Conservation (phyloP, 2,888 invertebrate species). For the Phalera bucephala region DNA sequence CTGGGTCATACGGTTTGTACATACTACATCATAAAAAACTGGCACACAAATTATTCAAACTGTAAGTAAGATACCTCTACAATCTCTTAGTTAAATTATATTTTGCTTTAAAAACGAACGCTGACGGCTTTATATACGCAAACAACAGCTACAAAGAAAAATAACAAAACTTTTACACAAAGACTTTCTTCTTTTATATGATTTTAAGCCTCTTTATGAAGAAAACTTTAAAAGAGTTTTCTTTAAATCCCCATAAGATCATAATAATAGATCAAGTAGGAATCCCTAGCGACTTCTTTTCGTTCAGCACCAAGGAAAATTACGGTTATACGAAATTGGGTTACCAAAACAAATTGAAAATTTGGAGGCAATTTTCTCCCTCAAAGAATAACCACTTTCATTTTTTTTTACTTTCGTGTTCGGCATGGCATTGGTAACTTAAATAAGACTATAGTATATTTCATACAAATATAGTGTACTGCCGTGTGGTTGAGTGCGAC, state of each 20-base stretch:
- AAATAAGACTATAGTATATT: too few species aligned
- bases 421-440: constrained; percentile 18
- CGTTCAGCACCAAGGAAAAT: constrained; percentile 64
- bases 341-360: constrained; percentile 75
- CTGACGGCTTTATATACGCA: constrained; percentile 1
- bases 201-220: constrained; percentile 17
- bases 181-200: constrained; percentile 13
- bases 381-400: constrained; percentile 57
- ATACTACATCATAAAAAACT: too few species aligned
- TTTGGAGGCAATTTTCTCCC: constrained; percentile 72
- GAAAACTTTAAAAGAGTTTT: constrained; percentile 27
- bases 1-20: too few species aligned
- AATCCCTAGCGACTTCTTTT: constrained; percentile 54
- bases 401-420: constrained; percentile 29
- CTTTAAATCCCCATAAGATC: constrained; percentile 28
- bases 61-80: too few species aligned
- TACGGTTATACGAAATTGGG: constrained; percentile 63
- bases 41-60: too few species aligned
- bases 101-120: too few species aligned
- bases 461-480: too few species aligned
- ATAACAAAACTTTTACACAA: constrained; percentile 19
- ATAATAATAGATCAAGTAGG: constrained; percentile 45
- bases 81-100: too few species aligned
- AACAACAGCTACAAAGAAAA: constrained; percentile 11
- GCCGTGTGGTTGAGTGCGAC: too few species aligned